Conservation (phyloP, 2,888 invertebrate species). For the Mythimna albipuncta region DNA sequence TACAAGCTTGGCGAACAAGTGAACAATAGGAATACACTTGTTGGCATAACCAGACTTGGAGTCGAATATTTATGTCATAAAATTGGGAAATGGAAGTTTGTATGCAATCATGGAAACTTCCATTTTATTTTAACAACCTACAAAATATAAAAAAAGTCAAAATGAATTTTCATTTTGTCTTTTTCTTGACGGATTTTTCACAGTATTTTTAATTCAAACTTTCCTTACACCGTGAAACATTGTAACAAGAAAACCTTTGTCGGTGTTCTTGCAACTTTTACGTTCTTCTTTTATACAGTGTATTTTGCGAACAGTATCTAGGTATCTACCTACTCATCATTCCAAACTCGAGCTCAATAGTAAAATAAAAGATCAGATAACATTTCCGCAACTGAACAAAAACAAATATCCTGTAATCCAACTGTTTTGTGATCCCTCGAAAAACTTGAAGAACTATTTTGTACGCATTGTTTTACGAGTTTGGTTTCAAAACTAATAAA, state of each 20-base stretch:
- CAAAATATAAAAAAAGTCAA: constrained; percentile 10
- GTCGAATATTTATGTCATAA: constrained; percentile 11
- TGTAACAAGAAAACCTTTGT: background rate
- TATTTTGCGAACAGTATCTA: constrained; percentile 8
- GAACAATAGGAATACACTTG: constrained; percentile 15
- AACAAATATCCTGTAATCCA: constrained; percentile 18
- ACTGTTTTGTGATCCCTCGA: constrained; percentile 21
- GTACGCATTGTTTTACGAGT: constrained; percentile 26
- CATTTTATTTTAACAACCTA: background rate
- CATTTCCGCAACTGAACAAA: constrained; percentile 19
- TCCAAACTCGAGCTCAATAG: constrained; percentile 7
- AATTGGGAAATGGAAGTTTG: background rate
- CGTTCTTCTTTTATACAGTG: constrained; percentile 8
- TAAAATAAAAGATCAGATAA: constrained; percentile 27
- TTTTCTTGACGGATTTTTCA: background rate
- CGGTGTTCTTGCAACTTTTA: constrained; percentile 15
- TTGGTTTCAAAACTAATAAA: constrained; percentile 11
- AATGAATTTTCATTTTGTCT: background rate
- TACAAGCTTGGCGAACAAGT: background rate
- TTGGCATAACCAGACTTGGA: constrained; percentile 1
- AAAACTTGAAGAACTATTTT: constrained; percentile 29
- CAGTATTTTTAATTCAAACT: constrained; percentile 30
- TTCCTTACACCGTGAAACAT: constrained; percentile 16
- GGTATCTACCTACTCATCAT: constrained; percentile 5
- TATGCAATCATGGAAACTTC: background rate